phyloP scores from a whole-genome alignment of 2,888 invertebrate species.

The Mayetiola destructor region DNA sequence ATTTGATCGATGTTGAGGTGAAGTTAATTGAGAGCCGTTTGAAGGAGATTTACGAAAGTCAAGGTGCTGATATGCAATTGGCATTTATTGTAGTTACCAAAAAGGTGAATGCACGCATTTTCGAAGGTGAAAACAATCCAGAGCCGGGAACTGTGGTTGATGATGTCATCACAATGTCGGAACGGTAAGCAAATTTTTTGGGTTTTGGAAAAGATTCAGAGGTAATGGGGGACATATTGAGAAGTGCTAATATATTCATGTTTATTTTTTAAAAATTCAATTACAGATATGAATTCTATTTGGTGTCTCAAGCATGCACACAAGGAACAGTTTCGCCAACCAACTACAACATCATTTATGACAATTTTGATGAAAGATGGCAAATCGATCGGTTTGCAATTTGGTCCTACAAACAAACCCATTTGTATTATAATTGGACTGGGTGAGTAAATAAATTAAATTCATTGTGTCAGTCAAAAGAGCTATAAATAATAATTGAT shows the following conservation, averaged over 20 bases:
- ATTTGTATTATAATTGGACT: conserved; percentile 87
- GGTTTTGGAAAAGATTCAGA: not conserved
- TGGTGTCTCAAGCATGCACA: conserved; percentile 71
- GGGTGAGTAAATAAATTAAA: no score
- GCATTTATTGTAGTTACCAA: conserved; percentile 80
- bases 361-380: conserved; percentile 49
- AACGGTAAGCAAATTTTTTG: conserved; percentile 24
- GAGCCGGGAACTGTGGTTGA: conserved; percentile 79
- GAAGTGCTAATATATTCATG: not conserved
- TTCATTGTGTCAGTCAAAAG: no score
- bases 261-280: conserved; percentile 17
- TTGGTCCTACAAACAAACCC: conserved; percentile 72
- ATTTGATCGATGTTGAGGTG: conserved; percentile 65
- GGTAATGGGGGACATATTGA: not conserved
- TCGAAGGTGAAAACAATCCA: conserved; percentile 42
- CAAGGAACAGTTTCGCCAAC: conserved; percentile 89
- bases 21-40: conserved; percentile 41
- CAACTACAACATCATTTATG: conserved; percentile 72
- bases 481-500: no score
- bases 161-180: conserved; percentile 65
- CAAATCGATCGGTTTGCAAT: conserved; percentile 70
- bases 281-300: conserved; percentile 75
- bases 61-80: conserved; percentile 35
- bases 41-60: conserved; percentile 38
- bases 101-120: conserved; percentile 68